Evolutionary conservation across 2,888 invertebrate genomes (phyloP).

Genomic region (Hemaris fuciformis): DNA sequence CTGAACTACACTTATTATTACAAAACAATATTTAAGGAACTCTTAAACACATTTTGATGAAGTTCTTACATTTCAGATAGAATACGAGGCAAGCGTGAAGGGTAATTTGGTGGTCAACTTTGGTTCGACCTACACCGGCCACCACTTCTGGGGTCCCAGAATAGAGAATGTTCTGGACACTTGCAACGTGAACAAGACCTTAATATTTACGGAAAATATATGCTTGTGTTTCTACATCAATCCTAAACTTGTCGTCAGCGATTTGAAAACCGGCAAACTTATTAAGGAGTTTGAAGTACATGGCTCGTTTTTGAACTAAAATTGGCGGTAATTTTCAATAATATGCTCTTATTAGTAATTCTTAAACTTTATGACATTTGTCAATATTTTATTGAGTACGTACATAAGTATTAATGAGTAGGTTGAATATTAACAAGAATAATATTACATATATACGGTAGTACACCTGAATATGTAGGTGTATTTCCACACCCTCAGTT

Average conservation of each 20-base stretch:
- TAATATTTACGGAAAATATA: conserved; percentile 11
- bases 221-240: conserved; percentile 19
- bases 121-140: not conserved
- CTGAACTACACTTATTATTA: not conserved
- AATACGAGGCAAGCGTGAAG: not conserved
- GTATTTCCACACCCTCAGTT: too few relatives aligned
- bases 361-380: too few relatives aligned
- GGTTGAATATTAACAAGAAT: too few relatives aligned
- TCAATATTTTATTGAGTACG: too few relatives aligned
- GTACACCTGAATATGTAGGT: too few relatives aligned
- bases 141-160: conserved; percentile 15
- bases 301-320: not conserved
- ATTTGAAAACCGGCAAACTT: conserved; percentile 16
- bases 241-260: conserved; percentile 18
- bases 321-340: too few relatives aligned
- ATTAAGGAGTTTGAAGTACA: not conserved
- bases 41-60: not conserved
- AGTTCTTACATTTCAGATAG: not conserved
- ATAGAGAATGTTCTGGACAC: conserved; percentile 12
- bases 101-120: not conserved
- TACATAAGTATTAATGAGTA: too few relatives aligned
- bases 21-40: not conserved
- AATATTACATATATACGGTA: too few relatives aligned
- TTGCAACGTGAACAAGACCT: conserved; percentile 17
- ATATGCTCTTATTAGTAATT: too few relatives aligned